phyloP scores from a whole-genome alignment of 2,113 vertebrate genomes.

The Megaceryle torquata region DNA sequence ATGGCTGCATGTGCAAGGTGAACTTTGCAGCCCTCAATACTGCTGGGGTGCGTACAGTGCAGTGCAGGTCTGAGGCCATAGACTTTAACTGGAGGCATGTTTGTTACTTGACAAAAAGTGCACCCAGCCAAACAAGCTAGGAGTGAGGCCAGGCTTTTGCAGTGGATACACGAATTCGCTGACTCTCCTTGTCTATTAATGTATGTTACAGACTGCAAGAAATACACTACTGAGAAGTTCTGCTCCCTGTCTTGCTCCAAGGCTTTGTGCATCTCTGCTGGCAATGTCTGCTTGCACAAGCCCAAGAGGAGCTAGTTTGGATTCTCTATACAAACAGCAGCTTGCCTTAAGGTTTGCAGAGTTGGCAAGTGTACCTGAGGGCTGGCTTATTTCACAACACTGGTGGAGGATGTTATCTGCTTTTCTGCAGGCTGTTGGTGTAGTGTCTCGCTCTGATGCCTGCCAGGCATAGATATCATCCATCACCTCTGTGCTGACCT shows the following conservation, averaged over 20 bases:
- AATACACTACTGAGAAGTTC: neutral
- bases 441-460: neutral
- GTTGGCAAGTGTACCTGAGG: fast-evolving
- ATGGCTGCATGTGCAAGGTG: neutral
- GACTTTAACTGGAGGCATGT: neutral
- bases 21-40: neutral
- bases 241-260: neutral
- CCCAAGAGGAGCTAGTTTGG: neutral
- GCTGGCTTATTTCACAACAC: neutral
- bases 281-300: neutral
- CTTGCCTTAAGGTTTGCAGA: neutral
- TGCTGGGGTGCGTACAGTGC: neutral
- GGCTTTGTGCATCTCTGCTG: neutral
- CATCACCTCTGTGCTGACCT: neutral
- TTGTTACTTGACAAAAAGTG: neutral
- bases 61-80: neutral
- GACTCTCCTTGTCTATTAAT: neutral
- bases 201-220: neutral
- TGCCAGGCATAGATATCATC: neutral
- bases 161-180: neutral
- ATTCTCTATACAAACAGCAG: neutral
- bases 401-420: neutral
- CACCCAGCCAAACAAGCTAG: neutral
- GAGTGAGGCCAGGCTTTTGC: neutral
- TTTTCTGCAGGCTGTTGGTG: neutral